Evolutionary conservation across 2,888 invertebrate species (phyloP), one percentile per base, ranked within the genome.

Genomic region (Eupithecia tripunctaria): DNA sequence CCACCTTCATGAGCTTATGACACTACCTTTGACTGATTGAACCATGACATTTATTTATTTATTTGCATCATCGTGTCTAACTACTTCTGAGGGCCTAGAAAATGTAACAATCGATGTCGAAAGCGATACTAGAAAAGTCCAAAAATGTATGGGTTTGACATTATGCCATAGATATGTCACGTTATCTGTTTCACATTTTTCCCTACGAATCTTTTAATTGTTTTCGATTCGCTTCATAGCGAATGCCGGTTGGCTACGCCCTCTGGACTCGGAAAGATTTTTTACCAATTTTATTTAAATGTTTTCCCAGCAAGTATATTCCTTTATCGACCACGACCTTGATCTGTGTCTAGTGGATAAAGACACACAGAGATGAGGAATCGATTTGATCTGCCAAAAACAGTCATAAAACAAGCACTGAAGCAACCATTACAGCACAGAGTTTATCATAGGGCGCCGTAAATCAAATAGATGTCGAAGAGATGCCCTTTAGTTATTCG

Each of bases 401-500:
- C 47, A 47, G 51, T 51, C 51, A 51, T 21, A 27, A 47, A 72
- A 64, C 60, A 74, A 74, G 38, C 59, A 68, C 69, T 71, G 66
- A 67, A 77, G 69, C 67, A 68, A 76, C 71, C 73, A 68, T 73
- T 74, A 71, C 66, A 68, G 67, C 47, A 66, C 47, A 67, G 67
- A 67, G 32, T 43, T 71, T 60, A 38, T 67, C 68, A 75, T 75
- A 67, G 71, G 70, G 70, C 59, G 67, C 62, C 69, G 63, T 79
- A 76, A 77, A 79, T 77, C 77, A 75, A 71, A 36, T 18, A 29
- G 60, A 41, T 36, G 56, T 14, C 62, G 70, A 72, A 75, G 62
- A 72, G 67, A 67, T 76, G 72, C 76, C 75, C 76, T 74, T 73
- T 76, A 72, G 71, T 70, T 59, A 56, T 68, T 15, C 12, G n/a